Conservation (phyloP, 2,888 invertebrate species). For the Leucophenga maculata region DNA sequence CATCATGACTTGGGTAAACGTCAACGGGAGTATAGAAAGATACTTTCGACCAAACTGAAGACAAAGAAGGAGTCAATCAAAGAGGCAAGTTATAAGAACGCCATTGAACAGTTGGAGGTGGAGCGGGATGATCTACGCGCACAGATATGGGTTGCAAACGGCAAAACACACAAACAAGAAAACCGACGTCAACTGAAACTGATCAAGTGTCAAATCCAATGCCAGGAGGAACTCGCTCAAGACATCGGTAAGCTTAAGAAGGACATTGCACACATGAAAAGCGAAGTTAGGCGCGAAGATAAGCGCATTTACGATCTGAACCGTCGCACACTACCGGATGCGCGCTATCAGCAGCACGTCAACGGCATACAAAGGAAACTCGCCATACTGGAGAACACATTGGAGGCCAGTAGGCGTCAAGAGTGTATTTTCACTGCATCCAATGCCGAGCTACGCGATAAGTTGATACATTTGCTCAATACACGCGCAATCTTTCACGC, state of each 20-base stretch:
- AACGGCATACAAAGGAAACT: slow-evolving; percentile 57
- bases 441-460: slow-evolving; percentile 61
- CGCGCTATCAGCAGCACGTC: slow-evolving; percentile 64
- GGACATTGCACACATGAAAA: slow-evolving; percentile 61
- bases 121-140: slow-evolving; percentile 66
- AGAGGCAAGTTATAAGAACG: not conserved
- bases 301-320: slow-evolving; percentile 66
- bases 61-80: not conserved
- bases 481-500: slow-evolving; percentile 67
- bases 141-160: slow-evolving; percentile 69
- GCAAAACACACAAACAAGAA: slow-evolving; percentile 54
- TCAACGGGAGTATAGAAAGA: not conserved
- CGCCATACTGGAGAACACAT: slow-evolving; percentile 66
- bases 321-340: slow-evolving; percentile 66
- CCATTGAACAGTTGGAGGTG: slow-evolving; percentile 47
- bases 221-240: slow-evolving; percentile 63
- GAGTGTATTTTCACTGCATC: slow-evolving; percentile 67
- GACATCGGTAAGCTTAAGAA: slow-evolving; percentile 63
- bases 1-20: not conserved
- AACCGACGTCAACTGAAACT: slow-evolving; percentile 53
- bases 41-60: not conserved
- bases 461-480: slow-evolving; percentile 61
- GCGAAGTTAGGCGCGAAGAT: slow-evolving; percentile 62
- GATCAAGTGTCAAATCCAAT: slow-evolving; percentile 67
- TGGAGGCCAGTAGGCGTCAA: slow-evolving; percentile 65